Base-by-base conservation (phyloP, 2,113 vertebrate genomes). In the Castor canadensis region DNA sequence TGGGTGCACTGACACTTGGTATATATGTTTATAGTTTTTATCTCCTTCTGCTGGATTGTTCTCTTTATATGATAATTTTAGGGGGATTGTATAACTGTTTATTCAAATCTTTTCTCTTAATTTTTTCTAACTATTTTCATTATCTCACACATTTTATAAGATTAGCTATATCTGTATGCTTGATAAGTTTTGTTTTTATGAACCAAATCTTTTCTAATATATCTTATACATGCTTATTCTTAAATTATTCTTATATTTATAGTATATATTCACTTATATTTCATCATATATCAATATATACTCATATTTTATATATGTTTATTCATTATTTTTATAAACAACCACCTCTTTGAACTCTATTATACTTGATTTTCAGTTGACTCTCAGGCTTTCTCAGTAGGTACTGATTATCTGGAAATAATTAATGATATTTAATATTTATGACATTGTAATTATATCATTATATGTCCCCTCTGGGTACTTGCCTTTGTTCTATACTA, bases 341-440 rank as follows among this genome's bases (percentile, higher is more conserved):
- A 13, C 38, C 30, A 76, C 19, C 30, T 94, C 72, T 45, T 6
- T 85, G n/a, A 67, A 85, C 32, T 94, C 40, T 89, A 75, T 82
- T n/a, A 85, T 85, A 87, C 62, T 90, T 56, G 52, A 62, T 90
- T 87, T 90, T 87, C 58, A 52, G 2, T 62, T 81, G 12, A 69
- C 38, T 86, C 32, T 77, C n/a, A n/a, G 9, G 24, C 66, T 67
- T 79, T 95, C 60, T 60, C 28, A 40, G 32, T 85, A 81, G 49
- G n/a, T n/a, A 60, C 40, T 60, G 72, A 86, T 85, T 95, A 82
- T 81, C 45, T 89, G 47, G 30, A 81, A 96, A 81, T 69, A 93
- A 64, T 87, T 91, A 94, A 81, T 81, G 81, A 62, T 30, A 54
- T 69, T 80, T 96, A 87, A 58, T 75, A 38, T 83, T 13, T 71